Base-by-base conservation (phyloP, 2,888 invertebrate genomes). In the Hedya salicella region DNA sequence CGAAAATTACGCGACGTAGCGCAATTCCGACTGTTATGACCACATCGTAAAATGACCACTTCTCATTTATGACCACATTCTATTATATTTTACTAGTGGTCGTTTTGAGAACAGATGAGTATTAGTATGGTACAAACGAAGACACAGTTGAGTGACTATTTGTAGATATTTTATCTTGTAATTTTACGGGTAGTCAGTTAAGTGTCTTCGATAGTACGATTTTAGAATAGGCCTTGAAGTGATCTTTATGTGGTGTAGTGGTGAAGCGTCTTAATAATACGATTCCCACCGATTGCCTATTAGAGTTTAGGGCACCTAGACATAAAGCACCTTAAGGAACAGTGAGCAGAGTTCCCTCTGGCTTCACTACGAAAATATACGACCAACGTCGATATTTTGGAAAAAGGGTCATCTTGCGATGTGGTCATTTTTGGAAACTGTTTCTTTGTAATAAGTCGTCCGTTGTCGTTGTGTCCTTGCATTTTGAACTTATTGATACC, bases 171-270 rank as follows among this genome's bases (percentile, higher is more conserved):
- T n/a, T n/a, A n/a, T n/a, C n/a, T n/a, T n/a, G n/a, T n/a, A n/a
- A n/a, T n/a, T n/a, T n/a, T n/a, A n/a, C n/a, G n/a, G n/a, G n/a
- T n/a, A n/a, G n/a, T n/a, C n/a, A 25, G 25, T 25, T 25, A 25
- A 6, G 6, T 25, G 25, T 6, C 19, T 39, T 4, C 17, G 0
- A 25, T 30, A 17, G 57, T 2, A 30, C 30, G 14, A 44, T 30
- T 9, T 40, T 21, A 6, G n/a, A 44, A 44, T n/a, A 25, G 57
- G 32, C 57, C 57, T 57, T 57, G 32, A 57, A 13, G 30, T 57
- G 11, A 17, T 19, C 44, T 57, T 56, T 57, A 57, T 57, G 57
- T 70, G 70, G 70, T 68, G 68, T 71, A 74, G 60, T 71, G 72
- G 75, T 69, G 71, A 75, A 74, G 62, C 46, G 17, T 17, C 44